Evolutionary conservation across 2,888 invertebrate genomes (phyloP), one percentile per base, ranked within the genome.

Genomic region (Andricus quercusramuli): DNA sequence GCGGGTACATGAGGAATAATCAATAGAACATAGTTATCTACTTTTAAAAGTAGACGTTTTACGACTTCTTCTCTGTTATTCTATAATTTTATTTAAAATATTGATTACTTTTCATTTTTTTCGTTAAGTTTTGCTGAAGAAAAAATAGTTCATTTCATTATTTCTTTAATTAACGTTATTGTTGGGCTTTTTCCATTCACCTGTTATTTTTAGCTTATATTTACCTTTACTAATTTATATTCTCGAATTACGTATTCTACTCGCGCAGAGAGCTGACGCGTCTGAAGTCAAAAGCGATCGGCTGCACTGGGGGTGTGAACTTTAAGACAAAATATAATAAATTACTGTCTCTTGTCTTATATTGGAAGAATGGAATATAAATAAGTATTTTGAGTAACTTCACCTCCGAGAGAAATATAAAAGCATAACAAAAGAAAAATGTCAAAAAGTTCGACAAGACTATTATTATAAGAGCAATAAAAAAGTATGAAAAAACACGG

Each of bases 221-320:
- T 68, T 47, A 44, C 29, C 25, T 9, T 68, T n/a, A n/a, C 51
- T 32, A 25, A 32, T 65, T 25, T 65, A 29, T 65, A 65, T 65
- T 25, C 29, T 25, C 15, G 2, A 51, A 68, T 47, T 68, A 68
- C 15, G 47, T 68, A 47, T 68, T 68, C 68, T 47, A 47, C 25
- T 47, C 68, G 25, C 47, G 41, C 44, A 51, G 11, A 41, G 44
- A 25, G 68, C 22, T 68, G 68, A 44, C 44, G 68, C 25, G 44
- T 68, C 51, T 70, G 17, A 25, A 68, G 47, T 47, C 15, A 13
- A 44, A 68, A 51, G 20, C 29, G 70, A 51, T 51, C 47, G 51
- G 70, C 70, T 70, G 25, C 70, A 11, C 70, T 51, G 20, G 29
- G 47, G 51, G 47, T 47, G 32, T 20, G 6, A 37, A 65, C 32